Percentiles rank a stretch among this genome's conserved stretches.
phyloP scores from a whole-genome alignment of 2,888 invertebrate genomes.

The Pyrocoelia pectoralis region DNA sequence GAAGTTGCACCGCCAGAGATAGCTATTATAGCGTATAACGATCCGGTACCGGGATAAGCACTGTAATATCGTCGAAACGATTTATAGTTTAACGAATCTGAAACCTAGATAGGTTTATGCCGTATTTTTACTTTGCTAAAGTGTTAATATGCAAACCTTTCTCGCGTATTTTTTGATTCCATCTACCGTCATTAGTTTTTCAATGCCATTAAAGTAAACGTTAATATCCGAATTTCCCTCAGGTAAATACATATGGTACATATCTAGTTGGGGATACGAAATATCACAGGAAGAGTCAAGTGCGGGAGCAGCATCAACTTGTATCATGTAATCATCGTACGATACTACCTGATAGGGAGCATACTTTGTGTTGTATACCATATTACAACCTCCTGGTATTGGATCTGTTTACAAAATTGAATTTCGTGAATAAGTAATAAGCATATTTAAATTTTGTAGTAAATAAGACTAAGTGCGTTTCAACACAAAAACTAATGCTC shows the following conservation, averaged over 20 bases:
- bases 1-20: conserved; percentile 60
- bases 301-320: conserved; percentile 65
- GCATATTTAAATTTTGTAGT: no score
- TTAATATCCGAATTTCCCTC: conserved; percentile 64
- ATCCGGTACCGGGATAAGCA: conserved; percentile 69
- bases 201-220: conserved; percentile 68
- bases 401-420: conserved; percentile 65
- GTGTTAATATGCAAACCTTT: conserved; percentile 60
- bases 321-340: conserved; percentile 59
- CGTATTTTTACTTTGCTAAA: no score
- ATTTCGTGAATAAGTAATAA: neutral
- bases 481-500: no score
- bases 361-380: conserved; percentile 67
- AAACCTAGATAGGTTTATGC: conserved; percentile 21
- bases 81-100: conserved; percentile 16
- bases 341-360: conserved; percentile 68
- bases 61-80: conserved; percentile 61
- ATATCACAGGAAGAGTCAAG: conserved; percentile 56
- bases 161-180: conserved; percentile 63
- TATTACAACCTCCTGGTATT: conserved; percentile 81
- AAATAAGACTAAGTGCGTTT: no score
- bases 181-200: conserved; percentile 68
- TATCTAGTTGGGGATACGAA: conserved; percentile 62
- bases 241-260: conserved; percentile 69
- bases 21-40: conserved; percentile 67